These are phyloP conservation scores for Anagyrus pseudococci DNA, from an alignment of 2,888 invertebrate genomes.

Conservation along the genomic window DNA sequence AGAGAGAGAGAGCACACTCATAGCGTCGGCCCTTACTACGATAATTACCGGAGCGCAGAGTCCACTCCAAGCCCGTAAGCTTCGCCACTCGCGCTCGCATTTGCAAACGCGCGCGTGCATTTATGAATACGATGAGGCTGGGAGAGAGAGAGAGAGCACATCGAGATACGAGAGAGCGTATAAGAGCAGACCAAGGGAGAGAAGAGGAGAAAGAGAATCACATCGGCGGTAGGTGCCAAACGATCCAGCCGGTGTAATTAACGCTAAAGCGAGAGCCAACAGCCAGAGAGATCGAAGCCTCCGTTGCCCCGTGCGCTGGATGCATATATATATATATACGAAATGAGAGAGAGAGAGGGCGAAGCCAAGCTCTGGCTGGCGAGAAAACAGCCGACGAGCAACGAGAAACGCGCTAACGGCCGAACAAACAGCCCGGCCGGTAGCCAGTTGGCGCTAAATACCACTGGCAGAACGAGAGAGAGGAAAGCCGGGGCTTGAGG, in stretches of 20 bases:
- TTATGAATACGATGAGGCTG: too few relatives aligned
- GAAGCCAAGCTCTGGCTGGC: conserved; percentile 20
- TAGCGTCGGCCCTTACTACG: too few relatives aligned
- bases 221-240: conserved; percentile 39
- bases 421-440: conserved; percentile 44
- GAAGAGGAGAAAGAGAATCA: conserved; percentile 15
- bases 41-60: too few relatives aligned
- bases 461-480: background rate
- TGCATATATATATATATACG: too few relatives aligned
- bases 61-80: too few relatives aligned
- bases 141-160: too few relatives aligned
- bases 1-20: too few relatives aligned
- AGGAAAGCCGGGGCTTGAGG: background rate
- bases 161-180: background rate
- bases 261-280: conserved; percentile 38
- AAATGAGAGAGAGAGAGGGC: conserved; percentile 26
- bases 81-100: too few relatives aligned
- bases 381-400: conserved; percentile 13
- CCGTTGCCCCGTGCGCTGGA: background rate
- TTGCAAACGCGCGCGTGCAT: background rate
- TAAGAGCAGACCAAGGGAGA: background rate
- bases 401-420: conserved; percentile 51
- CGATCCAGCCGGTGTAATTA: conserved; percentile 43
- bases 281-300: conserved; percentile 29
- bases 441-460: conserved; percentile 26